Conservation (phyloP, 2,888 invertebrate genomes). For the Amphipyra tragopoginis region DNA sequence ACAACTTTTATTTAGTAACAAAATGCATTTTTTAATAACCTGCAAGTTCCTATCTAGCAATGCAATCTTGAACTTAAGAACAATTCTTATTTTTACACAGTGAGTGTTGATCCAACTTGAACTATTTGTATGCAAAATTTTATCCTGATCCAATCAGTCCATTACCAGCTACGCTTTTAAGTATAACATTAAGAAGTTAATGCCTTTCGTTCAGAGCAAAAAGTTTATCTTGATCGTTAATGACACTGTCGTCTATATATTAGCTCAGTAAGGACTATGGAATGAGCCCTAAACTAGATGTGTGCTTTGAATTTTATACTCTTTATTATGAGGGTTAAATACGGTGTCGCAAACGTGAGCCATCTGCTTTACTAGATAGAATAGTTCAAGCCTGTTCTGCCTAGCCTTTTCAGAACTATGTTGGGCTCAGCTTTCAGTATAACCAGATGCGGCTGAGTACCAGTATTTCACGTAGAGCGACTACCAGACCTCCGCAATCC, state of each 20-base stretch:
- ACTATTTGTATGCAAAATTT: slow-evolving; percentile 52
- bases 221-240: slow-evolving; percentile 43
- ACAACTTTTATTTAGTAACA: slow-evolving; percentile 5
- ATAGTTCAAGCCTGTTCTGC: no score
- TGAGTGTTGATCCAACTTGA: slow-evolving; percentile 23
- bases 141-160: slow-evolving; percentile 38
- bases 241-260: slow-evolving; percentile 35
- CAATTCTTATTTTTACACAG: slow-evolving; percentile 21
- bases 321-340: not conserved
- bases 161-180: slow-evolving; percentile 41
- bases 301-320: slow-evolving; percentile 2
- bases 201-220: slow-evolving; percentile 16
- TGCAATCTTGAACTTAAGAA: slow-evolving; percentile 25
- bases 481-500: no score
- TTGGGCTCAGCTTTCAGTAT: no score
- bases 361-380: not conserved
- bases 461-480: no score
- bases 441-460: no score
- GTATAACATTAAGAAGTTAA: slow-evolving; percentile 44
- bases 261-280: slow-evolving; percentile 14
- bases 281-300: not conserved
- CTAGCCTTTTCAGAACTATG: no score
- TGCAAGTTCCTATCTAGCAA: slow-evolving; percentile 20
- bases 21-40: slow-evolving; percentile 22
- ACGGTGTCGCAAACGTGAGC: not conserved